phyloP scores from a whole-genome alignment of 2,113 vertebrate species.

The Phalacrocorax carbo region DNA sequence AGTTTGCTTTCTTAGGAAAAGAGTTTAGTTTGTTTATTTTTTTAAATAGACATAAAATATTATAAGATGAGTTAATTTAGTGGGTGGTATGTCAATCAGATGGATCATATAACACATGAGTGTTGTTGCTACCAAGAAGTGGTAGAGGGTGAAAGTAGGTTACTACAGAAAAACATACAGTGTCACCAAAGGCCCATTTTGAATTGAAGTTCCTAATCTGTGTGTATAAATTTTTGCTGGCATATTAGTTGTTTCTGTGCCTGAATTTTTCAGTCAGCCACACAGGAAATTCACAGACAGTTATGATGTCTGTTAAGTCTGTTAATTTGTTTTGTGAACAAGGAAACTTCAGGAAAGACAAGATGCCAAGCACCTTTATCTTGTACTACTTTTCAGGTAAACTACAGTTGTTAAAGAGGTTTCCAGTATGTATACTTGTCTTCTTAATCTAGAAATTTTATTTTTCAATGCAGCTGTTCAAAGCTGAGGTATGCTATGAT shows the following conservation, averaged over 20 bases:
- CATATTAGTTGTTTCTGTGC: not conserved
- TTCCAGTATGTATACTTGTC: not conserved
- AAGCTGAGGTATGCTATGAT: not conserved
- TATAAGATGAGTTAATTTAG: not conserved
- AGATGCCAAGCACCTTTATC: not conserved
- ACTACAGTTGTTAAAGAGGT: not conserved
- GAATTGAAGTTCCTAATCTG: not conserved
- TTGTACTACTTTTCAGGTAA: not conserved
- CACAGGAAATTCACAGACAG: not conserved
- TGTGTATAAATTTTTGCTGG: not conserved
- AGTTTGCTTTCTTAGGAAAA: not conserved
- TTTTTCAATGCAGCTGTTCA: not conserved
- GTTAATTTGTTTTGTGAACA: not conserved
- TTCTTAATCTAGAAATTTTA: not conserved
- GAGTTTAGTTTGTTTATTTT: not conserved
- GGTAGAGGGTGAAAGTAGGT: accelerated
- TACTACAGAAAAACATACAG: not conserved
- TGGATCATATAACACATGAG: not conserved
- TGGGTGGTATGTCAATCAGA: not conserved
- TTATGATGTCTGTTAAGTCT: not conserved
- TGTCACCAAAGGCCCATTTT: not conserved
- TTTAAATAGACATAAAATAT: not conserved
- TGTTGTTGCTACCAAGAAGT: not conserved
- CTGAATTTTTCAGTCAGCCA: not conserved
- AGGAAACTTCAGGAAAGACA: not conserved